Base-by-base conservation (phyloP, 2,888 invertebrate genomes). In the Chrysomela aeneicollis region DNA sequence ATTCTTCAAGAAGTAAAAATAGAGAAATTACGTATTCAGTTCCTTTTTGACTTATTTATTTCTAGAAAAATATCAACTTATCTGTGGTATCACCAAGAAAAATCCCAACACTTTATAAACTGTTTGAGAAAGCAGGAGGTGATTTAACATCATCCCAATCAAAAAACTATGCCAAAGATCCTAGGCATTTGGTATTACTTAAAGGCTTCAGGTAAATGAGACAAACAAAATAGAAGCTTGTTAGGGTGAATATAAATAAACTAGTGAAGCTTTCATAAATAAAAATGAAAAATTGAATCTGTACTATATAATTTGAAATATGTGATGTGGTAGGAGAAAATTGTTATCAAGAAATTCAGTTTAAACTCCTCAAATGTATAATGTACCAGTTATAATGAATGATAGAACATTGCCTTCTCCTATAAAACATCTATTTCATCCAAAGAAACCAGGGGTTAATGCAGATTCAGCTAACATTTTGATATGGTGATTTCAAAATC, bases 91-190 rank as follows among this genome's bases (percentile, higher is more conserved):
- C 95, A 0, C 95, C 97, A 0, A 86, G 96, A 53, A 94, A 95
- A 80, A 91, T 96, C 72, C 92, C 95, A 0, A 89, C 92, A 0
- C 82, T 97, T 1, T 92, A 92, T 73, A 92, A 94, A 77, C 83
- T 97, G 5, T 97, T 93, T 83, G 95, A 97, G 80, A 94, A 93
- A 79, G 93, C 94, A 1, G 95, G 95, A 8, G 94, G 95, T 0
- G 95, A 95, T 81, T 84, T 93, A 58, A 88, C 87, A 54, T 86
- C 90, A 0, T 90, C 92, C 0, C 90, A 91, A 74, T 91, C 91
- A 12, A 93, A 97, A 81, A 96, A 96, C 81, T 97, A 95, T 80
- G 94, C 96, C 0, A 93, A 95, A 82, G 96, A 94, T 81, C 90
- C 91, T 0, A 85, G 94, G 5, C 94, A 94, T 83, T 84, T 94